Evolutionary conservation across 2,888 invertebrate species (phyloP).

Genomic region (Mylabris sibirica): DNA sequence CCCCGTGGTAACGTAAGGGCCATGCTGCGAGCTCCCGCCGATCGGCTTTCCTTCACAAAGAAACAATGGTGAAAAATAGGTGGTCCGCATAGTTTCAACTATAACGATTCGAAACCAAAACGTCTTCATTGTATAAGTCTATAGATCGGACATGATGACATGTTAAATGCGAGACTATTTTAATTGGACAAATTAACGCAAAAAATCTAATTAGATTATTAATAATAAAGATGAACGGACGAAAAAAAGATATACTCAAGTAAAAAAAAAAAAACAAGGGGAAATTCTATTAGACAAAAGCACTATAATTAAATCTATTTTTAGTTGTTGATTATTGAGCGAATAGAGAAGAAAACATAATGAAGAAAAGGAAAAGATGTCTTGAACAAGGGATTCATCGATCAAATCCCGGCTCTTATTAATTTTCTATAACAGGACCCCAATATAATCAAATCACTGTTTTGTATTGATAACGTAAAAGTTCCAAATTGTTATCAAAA

Average conservation of each 20-base stretch:
- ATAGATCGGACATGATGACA: conserved; percentile 36
- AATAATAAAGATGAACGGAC: not conserved
- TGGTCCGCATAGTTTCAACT: conserved; percentile 45
- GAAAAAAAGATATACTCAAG: not conserved
- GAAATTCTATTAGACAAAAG: not conserved
- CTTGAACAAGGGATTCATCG: conserved; percentile 6
- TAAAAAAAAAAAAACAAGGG: not conserved
- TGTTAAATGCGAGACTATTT: conserved; percentile 26
- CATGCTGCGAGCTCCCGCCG: conserved; percentile 47
- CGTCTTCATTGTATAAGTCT: conserved; percentile 26
- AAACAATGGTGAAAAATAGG: conserved; percentile 55
- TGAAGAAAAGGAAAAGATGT: not conserved
- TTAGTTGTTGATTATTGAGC: conserved; percentile 3
- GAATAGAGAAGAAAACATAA: not conserved
- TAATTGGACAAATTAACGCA: conserved; percentile 2
- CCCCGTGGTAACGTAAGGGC: conserved; percentile 49
- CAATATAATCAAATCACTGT: not conserved
- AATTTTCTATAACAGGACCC: not conserved
- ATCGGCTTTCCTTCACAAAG: conserved; percentile 49
- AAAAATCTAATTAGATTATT: not conserved
- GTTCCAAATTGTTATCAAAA: not conserved
- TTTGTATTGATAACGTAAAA: not conserved
- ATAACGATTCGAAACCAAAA: conserved; percentile 26
- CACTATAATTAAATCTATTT: conserved; percentile 4
- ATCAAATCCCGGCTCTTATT: conserved; percentile 4